Conservation (phyloP, 2,888 invertebrate species). For the Epirrhoe tristata region DNA sequence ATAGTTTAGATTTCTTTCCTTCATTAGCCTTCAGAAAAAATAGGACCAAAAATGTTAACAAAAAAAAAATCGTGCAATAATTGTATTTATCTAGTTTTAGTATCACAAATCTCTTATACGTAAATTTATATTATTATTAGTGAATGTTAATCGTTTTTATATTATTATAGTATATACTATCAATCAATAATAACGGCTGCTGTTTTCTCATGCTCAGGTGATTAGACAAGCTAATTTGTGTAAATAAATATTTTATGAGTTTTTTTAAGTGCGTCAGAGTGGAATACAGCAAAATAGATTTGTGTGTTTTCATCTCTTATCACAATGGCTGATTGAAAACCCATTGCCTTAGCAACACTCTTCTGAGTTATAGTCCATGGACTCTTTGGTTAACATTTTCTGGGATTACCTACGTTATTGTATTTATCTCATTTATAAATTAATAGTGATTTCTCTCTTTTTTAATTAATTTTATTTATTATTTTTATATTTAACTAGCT, state of each 20-base stretch:
- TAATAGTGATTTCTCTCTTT: no score
- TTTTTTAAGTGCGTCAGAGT: no score
- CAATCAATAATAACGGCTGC: slow-evolving; percentile 55
- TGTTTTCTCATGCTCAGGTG: slow-evolving; percentile 49
- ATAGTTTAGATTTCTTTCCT: slow-evolving; percentile 47
- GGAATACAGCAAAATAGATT: no score
- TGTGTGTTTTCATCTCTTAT: no score
- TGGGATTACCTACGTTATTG: no score
- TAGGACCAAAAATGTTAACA: slow-evolving; percentile 59
- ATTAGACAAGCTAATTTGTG: slow-evolving; percentile 31
- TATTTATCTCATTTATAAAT: no score
- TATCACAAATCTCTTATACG: slow-evolving; percentile 65
- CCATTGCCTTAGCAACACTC: no score
- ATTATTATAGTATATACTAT: slow-evolving; percentile 48
- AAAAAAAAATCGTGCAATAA: slow-evolving; percentile 48
- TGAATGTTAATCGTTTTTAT: slow-evolving; percentile 60
- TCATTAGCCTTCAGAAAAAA: slow-evolving; percentile 49
- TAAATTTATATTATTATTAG: slow-evolving; percentile 58
- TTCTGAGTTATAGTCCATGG: no score
- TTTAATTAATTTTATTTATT: no score
- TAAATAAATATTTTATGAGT: background rate
- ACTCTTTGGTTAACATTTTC: no score
- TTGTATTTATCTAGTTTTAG: slow-evolving; percentile 49
- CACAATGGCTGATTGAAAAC: no score
- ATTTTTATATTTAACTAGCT: no score